A percentile compares a stretch with the other conserved stretches of the same genome.
phyloP scores from a whole-genome alignment of 2,113 vertebrate genomes.

The Lepisosteus oculatus region DNA sequence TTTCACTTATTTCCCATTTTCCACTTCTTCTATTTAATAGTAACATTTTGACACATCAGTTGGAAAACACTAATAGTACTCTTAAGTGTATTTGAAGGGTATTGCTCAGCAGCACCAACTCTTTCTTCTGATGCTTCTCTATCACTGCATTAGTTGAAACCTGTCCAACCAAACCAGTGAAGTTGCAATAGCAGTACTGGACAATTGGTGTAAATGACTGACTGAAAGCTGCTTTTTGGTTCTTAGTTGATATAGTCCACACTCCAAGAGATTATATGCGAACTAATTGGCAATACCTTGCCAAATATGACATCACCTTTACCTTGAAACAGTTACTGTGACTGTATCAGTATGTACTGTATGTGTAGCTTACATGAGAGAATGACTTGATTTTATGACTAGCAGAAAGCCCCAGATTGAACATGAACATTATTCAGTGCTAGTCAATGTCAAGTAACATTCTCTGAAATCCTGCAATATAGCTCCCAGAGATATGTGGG shows the following conservation, averaged over 20 bases:
- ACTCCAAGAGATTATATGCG: background rate
- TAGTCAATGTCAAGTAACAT: background rate
- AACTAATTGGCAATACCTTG: background rate
- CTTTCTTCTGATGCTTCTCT: background rate
- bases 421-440: too few species aligned
- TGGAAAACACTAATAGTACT: too few species aligned
- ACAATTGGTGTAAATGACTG: background rate
- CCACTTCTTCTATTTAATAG: too few species aligned
- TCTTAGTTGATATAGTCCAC: background rate
- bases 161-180: background rate
- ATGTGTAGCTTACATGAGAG: background rate
- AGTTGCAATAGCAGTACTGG: background rate
- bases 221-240: too few species aligned
- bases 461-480: slow-evolving; percentile 2
- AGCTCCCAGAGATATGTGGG: background rate
- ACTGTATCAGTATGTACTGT: too few species aligned
- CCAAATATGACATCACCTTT: background rate
- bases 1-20: too few species aligned
- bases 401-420: background rate
- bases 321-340: background rate
- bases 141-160: background rate
- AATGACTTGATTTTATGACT: background rate
- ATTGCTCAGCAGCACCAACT: too few species aligned
- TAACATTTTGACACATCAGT: too few species aligned
- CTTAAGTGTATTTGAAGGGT: too few species aligned